These are phyloP conservation scores for Micromesistius poutassou DNA, from an alignment of 2,797 vertebrate genomes.

Conservation along the genomic window DNA sequence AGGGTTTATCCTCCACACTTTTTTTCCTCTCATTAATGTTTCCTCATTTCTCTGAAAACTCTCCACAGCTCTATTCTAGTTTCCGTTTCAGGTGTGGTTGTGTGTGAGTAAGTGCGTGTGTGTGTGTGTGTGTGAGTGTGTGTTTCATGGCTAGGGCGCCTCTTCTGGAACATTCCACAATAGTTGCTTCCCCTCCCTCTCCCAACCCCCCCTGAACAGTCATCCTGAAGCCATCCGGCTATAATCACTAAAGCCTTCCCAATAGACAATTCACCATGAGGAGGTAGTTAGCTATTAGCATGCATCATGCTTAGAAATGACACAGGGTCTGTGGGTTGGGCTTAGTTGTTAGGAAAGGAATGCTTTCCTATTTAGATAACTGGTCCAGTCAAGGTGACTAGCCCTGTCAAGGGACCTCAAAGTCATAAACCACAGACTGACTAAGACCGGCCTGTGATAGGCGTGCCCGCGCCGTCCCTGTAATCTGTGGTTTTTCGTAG, in stretches of 20 bases:
- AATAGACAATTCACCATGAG: conserved; percentile 1
- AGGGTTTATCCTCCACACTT: conserved; percentile 49
- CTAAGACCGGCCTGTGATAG: conserved; percentile 66
- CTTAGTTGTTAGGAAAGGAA: not conserved
- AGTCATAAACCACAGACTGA: conserved; percentile 73
- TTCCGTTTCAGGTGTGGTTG: conserved; percentile 62
- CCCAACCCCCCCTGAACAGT: not conserved
- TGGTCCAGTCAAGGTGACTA: conserved; percentile 65
- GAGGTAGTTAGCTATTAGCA: conserved; percentile 1
- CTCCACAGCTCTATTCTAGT: conserved; percentile 23
- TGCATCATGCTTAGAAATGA: not conserved
- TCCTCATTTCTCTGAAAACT: conserved; percentile 35
- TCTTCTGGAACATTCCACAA: conserved; percentile 49
- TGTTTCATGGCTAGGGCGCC: conserved; percentile 24
- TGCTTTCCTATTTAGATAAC: conserved; percentile 9
- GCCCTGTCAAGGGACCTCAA: conserved; percentile 33
- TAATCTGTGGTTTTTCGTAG: conserved; percentile 71
- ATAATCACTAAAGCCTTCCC: conserved; percentile 19
- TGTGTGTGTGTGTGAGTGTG: conserved; percentile 38
- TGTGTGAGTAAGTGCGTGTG: conserved; percentile 40
- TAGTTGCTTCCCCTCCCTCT: conserved; percentile 1
- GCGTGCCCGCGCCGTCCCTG: conserved; percentile 68
- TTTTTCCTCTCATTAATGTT: conserved; percentile 39
- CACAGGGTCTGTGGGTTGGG: not conserved
- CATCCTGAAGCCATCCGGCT: conserved; percentile 13